Conservation (phyloP, 2,113 vertebrate genomes). For the Ptilorrhoa leucosticta region DNA sequence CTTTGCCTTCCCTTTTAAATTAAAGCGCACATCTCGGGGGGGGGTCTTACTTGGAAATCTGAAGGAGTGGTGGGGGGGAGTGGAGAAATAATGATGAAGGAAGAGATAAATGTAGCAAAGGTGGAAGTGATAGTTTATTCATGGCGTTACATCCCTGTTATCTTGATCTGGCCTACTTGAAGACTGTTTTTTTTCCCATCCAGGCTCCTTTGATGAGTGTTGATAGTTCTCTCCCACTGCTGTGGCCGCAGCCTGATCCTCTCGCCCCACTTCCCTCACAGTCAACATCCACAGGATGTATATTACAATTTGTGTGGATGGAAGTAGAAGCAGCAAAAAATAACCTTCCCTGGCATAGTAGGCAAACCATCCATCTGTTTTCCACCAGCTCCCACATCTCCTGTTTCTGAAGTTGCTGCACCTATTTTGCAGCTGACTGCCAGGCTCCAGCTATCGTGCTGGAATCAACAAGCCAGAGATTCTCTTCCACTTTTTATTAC, state of each 20-base stretch:
- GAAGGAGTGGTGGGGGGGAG: constrained; percentile 46
- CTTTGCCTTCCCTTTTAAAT: constrained; percentile 16
- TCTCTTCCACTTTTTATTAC: neutral
- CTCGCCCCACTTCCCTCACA: constrained; percentile 73
- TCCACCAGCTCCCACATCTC: constrained; percentile 81
- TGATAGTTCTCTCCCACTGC: constrained; percentile 70
- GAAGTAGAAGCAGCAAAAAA: constrained; percentile 49
- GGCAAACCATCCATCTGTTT: constrained; percentile 59
- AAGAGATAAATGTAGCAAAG: constrained; percentile 56
- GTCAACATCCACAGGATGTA: constrained; percentile 44
- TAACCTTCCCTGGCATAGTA: constrained; percentile 36
- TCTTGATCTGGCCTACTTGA: constrained; percentile 58
- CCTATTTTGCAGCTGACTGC: constrained; percentile 46
- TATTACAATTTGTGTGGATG: constrained; percentile 31
- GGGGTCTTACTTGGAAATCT: constrained; percentile 50
- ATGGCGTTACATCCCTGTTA: constrained; percentile 26
- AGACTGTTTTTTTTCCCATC: constrained; percentile 34
- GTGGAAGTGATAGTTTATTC: constrained; percentile 66
- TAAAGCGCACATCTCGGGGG: neutral
- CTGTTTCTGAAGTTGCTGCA: constrained; percentile 81
- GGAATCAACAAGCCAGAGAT: neutral
- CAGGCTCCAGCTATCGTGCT: neutral
- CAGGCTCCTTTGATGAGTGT: constrained; percentile 48
- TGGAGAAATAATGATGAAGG: constrained; percentile 51
- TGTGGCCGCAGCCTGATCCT: constrained; percentile 64